Base-by-base conservation (phyloP, 2,888 invertebrate genomes). In the Xiphydria camelus region DNA sequence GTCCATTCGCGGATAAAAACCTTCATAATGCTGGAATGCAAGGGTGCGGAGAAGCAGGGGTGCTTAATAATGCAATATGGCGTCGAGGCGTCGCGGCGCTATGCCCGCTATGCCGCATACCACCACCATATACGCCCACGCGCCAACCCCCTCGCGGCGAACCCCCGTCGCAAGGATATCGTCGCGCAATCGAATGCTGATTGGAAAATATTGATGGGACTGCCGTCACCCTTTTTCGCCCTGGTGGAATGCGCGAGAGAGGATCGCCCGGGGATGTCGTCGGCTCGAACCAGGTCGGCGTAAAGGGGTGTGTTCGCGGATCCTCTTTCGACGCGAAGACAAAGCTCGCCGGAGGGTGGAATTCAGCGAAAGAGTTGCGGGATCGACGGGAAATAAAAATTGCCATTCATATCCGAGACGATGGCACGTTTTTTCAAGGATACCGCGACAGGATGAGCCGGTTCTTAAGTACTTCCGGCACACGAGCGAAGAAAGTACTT, bases 61-160 rank as follows among this genome's bases (percentile, higher is more conserved):
- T 61, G 65, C 68, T 73, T 73, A 73, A 73, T 73, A 74, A 74
- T 73, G 73, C 72, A 71, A 73, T 72, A 74, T 73, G 72, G 69
- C 68, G 68, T 62, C 62, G 57, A 54, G 61, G 66, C 66, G 68
- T 64, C 67, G 68, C 63, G 63, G 58, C 66, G 73, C 73, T 72
- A 74, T 74, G 68, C 65, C 62, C 59, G 59, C 68, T 73, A 75
- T 75, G 71, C 67, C 64, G 70, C 66, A 69, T 70, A 69, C 70
- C 65, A 59, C 63, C 59, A 66, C 61, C 64, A 68, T 69, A 66
- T 15, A 41, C 41, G 34, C 29, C 29, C 29, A 29, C 29, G n/a
- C n/a, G 5, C 5, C 12, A 29, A 12, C 12, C 5, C 29, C 14
- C n/a, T n/a, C n/a, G n/a, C n/a, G n/a, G 29, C 9, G 17, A 32